Base-by-base conservation (phyloP, 2,888 invertebrate genomes). In the Allolobophora icterica region DNA sequence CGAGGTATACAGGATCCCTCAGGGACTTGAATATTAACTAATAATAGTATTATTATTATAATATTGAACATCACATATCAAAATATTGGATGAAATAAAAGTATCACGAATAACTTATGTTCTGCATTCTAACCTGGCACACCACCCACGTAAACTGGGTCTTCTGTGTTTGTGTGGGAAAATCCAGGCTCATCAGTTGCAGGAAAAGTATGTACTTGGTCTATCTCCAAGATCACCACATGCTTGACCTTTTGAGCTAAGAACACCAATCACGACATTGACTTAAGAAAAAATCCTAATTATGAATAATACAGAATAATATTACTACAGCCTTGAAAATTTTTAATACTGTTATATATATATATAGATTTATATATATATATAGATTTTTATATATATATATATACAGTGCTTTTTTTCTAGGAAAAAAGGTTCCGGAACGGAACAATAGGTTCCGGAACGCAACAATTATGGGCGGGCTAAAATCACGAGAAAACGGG, bases 111-210 rank as follows among this genome's bases (percentile, higher is more conserved):
- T 24, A 24, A 89, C 89, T 89, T 3, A 89, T 38, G 33, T 3
- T 19, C 15, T n/a, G 89, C 24, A 89, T 45, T 45, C 94, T 92
- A 91, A 94, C 95, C 94, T 93, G 97, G 97, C 95, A 98, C 97
- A 0, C 99, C 99, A 35, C 99, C 99, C 94, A 99, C 96, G 95
- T 97, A 99, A 58, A 99, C 96, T 0, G 98, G 97, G 92, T 98
- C 97, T 45, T 97, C 97, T 0, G 98, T 98, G 94, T 97, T 97
- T 0, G 98, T 97, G 0, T 97, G 96, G 0, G 96, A 96, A 38
- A 96, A 96, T 34, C 96, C 96, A 40, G 96, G 96, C 89, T 94
- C 94, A 13, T 97, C 97, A 58, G 97, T 96, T 4, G 97, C 97
- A 0, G 97, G 97, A 92, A 97, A 96, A 0, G 97, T 97, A 91